phyloP scores from a whole-genome alignment of 2,113 vertebrate species.

The Macquaria ambigua region DNA sequence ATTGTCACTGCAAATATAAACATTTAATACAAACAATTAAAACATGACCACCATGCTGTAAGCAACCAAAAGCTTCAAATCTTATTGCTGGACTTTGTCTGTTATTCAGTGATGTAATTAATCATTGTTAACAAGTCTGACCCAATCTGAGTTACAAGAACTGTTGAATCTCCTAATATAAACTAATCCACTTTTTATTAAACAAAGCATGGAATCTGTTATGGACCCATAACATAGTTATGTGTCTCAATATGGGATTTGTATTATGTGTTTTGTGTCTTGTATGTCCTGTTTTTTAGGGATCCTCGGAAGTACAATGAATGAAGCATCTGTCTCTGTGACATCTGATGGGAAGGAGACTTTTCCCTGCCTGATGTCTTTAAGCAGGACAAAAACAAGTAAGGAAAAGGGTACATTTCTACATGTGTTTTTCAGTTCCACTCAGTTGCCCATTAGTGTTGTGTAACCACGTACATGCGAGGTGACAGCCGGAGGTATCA shows the following conservation, averaged over 20 bases:
- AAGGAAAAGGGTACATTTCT: slow-evolving; percentile 38
- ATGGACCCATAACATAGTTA: not conserved
- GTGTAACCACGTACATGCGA: slow-evolving; percentile 60
- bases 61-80: not conserved
- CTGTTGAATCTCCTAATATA: not conserved
- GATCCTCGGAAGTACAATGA: not conserved
- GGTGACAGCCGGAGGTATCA: slow-evolving; percentile 71
- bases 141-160: not conserved
- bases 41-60: not conserved
- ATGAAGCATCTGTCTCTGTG: not conserved
- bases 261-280: not conserved
- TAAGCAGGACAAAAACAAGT: slow-evolving; percentile 47
- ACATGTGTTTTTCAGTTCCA: slow-evolving; percentile 65
- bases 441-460: slow-evolving; percentile 74
- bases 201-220: not conserved
- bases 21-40: not conserved
- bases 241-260: not conserved
- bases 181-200: not conserved
- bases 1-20: not conserved
- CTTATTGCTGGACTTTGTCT: not conserved
- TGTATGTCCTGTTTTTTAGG: slow-evolving; percentile 21
- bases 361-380: slow-evolving; percentile 6
- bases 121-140: not conserved
- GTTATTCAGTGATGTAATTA: not conserved
- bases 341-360: slow-evolving; percentile 9